Percentiles rank a stretch among this genome's conserved stretches.
Conservation (phyloP, 2,113 vertebrate genomes). For the Pongo pygmaeus region DNA sequence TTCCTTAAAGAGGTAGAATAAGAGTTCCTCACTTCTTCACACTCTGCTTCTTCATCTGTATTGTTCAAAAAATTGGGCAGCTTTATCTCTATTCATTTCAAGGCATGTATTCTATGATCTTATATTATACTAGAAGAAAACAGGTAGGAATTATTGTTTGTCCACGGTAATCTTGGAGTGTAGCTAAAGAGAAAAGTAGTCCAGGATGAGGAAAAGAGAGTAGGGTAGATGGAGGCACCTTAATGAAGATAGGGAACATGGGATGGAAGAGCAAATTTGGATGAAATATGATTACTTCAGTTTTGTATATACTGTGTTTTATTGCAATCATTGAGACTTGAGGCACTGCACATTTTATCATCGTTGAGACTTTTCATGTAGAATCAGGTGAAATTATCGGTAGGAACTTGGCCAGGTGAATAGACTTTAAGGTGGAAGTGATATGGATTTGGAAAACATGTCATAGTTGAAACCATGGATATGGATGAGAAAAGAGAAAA, state of each 20-base stretch:
- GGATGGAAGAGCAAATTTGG: neutral
- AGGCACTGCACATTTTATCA: neutral
- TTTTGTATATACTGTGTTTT: neutral
- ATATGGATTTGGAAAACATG: neutral
- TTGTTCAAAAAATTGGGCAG: neutral
- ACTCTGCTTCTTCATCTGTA: neutral
- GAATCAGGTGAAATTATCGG: neutral
- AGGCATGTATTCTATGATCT: neutral
- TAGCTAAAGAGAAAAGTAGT: neutral
- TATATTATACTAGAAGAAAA: neutral
- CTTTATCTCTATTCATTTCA: neutral
- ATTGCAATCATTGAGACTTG: neutral
- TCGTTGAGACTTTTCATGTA: neutral
- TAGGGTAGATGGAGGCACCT: neutral
- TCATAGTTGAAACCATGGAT: neutral
- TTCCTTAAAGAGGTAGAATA: neutral
- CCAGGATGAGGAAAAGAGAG: neutral
- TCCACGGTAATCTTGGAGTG: neutral
- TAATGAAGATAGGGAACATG: neutral
- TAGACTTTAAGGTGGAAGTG: constrained; percentile 3
- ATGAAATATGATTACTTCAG: neutral
- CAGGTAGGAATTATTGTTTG: neutral
- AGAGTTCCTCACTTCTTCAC: no score
- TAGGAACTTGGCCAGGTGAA: neutral
- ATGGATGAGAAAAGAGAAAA: neutral